Evolutionary conservation across 2,113 vertebrate genomes (phyloP).

Genomic region (Geococcyx californianus): DNA sequence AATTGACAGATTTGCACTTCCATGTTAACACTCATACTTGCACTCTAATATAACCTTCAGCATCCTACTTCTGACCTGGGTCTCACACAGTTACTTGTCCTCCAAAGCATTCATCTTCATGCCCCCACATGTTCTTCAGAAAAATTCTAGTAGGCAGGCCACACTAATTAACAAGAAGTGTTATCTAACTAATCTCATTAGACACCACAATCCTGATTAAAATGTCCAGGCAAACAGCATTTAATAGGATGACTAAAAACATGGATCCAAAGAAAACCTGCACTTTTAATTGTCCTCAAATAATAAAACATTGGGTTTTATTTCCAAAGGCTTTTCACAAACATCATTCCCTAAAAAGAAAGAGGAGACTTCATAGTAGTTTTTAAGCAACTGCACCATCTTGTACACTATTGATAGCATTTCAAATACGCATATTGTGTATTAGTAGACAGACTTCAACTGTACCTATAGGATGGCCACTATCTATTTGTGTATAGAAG

Average conservation of each 20-base stretch:
- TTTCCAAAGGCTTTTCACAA: neutral
- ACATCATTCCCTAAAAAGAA: neutral
- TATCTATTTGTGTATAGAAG: neutral
- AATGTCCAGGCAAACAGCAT: neutral
- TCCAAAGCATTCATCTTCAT: neutral
- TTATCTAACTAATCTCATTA: slow-evolving; percentile 47
- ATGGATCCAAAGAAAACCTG: neutral
- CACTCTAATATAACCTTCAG: accelerated
- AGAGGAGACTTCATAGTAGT: neutral
- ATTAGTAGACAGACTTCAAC: neutral
- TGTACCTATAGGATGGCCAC: neutral
- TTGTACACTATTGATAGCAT: neutral
- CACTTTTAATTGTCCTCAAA: neutral
- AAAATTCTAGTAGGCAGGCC: neutral
- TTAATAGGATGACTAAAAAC: neutral
- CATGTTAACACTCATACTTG: neutral
- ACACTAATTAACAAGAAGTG: slow-evolving; percentile 29
- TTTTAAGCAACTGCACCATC: neutral
- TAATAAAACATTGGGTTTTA: neutral
- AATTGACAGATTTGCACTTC: neutral
- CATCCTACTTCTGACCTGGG: neutral
- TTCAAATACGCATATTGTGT: neutral
- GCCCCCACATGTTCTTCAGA: neutral
- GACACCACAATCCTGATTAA: slow-evolving; percentile 49
- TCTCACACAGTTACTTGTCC: neutral